Conservation (phyloP, 2,113 vertebrate species). For the Thinocorus orbignyianus region DNA sequence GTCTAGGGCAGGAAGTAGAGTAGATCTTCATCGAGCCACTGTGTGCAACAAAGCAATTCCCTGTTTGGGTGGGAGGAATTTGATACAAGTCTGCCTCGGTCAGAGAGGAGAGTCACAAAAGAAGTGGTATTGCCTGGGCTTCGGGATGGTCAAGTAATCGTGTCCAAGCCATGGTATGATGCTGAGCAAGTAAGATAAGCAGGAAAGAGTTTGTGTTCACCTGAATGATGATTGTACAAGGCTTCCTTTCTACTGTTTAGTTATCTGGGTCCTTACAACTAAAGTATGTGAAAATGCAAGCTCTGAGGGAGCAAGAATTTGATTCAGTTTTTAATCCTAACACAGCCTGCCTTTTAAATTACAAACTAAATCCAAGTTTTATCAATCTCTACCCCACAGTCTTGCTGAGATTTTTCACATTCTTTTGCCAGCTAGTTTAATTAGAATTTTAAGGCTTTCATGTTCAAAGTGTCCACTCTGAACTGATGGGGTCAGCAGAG, state of each 20-base stretch:
- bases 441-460: neutral
- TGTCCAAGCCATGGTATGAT: neutral
- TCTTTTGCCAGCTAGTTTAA: constrained; percentile 5
- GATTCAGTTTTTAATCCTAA: constrained; percentile 2
- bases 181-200: neutral
- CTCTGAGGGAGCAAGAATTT: neutral
- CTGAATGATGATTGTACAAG: neutral
- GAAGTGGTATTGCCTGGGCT: neutral
- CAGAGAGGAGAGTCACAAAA: neutral
- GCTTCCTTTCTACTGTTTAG: neutral
- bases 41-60: neutral
- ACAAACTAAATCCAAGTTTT: neutral
- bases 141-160: neutral
- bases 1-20: neutral
- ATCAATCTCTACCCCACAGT: neutral
- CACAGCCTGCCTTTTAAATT: neutral
- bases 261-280: neutral
- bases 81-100: neutral
- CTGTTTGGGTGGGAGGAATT: neutral
- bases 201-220: neutral
- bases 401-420: constrained; percentile 17
- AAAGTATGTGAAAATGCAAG: neutral
- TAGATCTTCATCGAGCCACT: neutral
- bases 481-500: neutral
- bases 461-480: neutral